Evolutionary conservation across 2,888 invertebrate genomes (phyloP), one percentile per base, ranked within the genome.

Genomic region (Anoplius nigerrimus): DNA sequence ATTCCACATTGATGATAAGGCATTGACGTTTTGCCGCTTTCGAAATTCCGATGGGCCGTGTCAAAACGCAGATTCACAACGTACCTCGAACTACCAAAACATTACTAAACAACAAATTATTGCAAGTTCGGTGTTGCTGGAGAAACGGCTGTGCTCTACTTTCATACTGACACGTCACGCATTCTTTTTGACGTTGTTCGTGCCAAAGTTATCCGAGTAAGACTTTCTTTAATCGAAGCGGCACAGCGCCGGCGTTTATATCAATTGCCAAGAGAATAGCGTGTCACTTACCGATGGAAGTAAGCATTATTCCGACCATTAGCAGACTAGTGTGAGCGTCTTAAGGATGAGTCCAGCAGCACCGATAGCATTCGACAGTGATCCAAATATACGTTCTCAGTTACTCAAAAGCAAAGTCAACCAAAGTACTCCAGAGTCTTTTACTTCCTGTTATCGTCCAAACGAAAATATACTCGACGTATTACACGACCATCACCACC

Each of bases 401-500:
- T 74, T 72, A 72, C 79, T 72, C 57, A 67, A 74, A 79, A 78
- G 79, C 78, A 48, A 34, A 62, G 52, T 62, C 61, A 62, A 67
- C 66, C 72, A 67, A 70, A 67, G 53, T 46, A 55, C 45, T 71
- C 53, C 34, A 54, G 34, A 34, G 34, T 45, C 68, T 58, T 56
- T 75, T 73, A 71, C 66, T 71, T 64, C 20, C 65, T 51, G 56
- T 73, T 61, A 65, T 52, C 43, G 64, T 78, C 76, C 78, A 82
- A 75, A 76, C 58, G 60, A 77, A 46, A 20, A 55, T 34, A 6
- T 34, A 82, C 78, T 81, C 78, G 81, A 82, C 81, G 82, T 69
- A 66, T 82, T 82, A 82, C 82, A 84, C 80, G 86, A 87, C 86
- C 86, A 86, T 87, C 86, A 87, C 86, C 86, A 87, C 86, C 86